phyloP scores from a whole-genome alignment of 2,797 vertebrate genomes.

The Spinibarbus caldwelli region DNA sequence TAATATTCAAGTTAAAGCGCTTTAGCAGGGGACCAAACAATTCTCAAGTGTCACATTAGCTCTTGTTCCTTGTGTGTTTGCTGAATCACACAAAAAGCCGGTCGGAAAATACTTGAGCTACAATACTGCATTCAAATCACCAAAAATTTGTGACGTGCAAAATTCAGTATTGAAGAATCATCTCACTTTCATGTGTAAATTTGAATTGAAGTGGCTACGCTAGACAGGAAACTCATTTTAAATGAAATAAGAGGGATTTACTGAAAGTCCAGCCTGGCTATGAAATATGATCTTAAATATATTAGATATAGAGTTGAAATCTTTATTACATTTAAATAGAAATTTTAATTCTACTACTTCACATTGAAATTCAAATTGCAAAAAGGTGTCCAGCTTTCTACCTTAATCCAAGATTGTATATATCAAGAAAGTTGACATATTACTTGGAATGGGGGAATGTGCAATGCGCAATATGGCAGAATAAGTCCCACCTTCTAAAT shows the following conservation, averaged over 20 bases:
- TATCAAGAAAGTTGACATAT: neutral
- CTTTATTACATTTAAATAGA: neutral
- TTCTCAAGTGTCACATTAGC: slow-evolving; percentile 1
- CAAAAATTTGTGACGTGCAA: neutral
- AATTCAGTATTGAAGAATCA: neutral
- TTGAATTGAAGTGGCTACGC: neutral
- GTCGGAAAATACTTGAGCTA: neutral
- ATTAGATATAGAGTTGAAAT: no score
- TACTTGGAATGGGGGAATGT: neutral
- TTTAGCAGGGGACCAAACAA: neutral
- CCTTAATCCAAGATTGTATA: neutral
- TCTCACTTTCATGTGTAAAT: neutral
- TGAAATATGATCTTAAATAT: neutral
- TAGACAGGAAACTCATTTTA: no score
- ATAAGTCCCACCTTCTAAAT: neutral
- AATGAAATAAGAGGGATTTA: no score
- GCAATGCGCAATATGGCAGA: neutral
- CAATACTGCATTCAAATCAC: neutral
- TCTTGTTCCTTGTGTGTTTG: neutral
- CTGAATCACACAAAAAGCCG: neutral
- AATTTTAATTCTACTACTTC: neutral
- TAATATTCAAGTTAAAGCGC: slow-evolving; percentile 25
- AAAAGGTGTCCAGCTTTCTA: neutral
- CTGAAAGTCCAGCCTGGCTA: neutral
- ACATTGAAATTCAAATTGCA: neutral